Evolutionary conservation across 35 echinoderm and acorn worm species (phyloP), one percentile per base, ranked within the genome.

Genomic region (Apostichopus californicus): DNA sequence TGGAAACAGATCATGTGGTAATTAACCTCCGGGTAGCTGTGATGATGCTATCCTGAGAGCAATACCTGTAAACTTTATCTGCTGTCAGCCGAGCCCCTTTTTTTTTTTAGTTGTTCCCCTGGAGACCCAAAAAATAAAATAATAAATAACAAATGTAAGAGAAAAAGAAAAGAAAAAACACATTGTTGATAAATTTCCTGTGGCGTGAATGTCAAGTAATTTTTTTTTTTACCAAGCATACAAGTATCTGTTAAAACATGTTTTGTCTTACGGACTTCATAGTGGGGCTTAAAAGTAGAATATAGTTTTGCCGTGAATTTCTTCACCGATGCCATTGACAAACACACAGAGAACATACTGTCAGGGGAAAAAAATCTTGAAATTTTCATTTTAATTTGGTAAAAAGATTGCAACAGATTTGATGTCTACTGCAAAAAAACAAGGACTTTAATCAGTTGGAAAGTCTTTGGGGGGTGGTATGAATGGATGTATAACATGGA

Each of bases 1-100:
- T 28, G 22, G 22, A 80, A 80, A 80, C 78, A 80, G 78, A 80
- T 80, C 78, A 80, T 80, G 52, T 24, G 52, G 52, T 80, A 24
- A 80, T 80, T 80, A 25, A 87, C 86, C 86, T 13, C 10, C 17
- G 86, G 86, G 80, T 68, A 68, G 22, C 15, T 54, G 53, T 8
- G 46, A 83, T 15, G 80, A 56, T 55, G 80, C 17, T 55, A 55
- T 83, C 55, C 53, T 83, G 34, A 83, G 46, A 83, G 80, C 8
- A 55, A 56, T 56, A 83, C 80, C 28, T 83, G 80, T 46, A 55
- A 83, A 80, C 52, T 17, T 11, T 7, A 83, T 83, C 55, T 83
- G 80, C 80, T 83, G 80, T 34, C 55, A 56, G 78, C 26, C 24
- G 14, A 25, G 18, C 11, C 11, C 64, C 71, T 75, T 75, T 75